Percentiles rank a stretch among this genome's conserved stretches.
phyloP scores from a whole-genome alignment of 2,797 vertebrate species.

The Chaunax sp. region DNA sequence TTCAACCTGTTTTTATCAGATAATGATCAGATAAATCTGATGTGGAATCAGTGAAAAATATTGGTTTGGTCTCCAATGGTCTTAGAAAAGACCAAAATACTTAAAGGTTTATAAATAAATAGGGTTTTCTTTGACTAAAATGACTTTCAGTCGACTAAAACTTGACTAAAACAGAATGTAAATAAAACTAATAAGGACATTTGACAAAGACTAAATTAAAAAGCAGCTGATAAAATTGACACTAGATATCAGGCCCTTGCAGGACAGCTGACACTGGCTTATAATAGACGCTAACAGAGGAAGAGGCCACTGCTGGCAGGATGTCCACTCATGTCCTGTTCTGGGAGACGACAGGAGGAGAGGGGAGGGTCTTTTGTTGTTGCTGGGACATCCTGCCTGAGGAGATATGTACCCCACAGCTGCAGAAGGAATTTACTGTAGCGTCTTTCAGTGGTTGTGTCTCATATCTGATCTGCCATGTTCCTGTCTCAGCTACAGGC shows the following conservation, averaged over 20 bases:
- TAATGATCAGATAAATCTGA: no score
- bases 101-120: no score
- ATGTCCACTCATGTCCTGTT: conserved; percentile 79
- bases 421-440: conserved; percentile 53
- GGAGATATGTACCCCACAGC: conserved; percentile 57
- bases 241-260: background rate
- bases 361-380: conserved; percentile 71
- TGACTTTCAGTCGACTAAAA: no score
- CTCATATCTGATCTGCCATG: conserved; percentile 24
- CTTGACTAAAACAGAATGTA: no score
- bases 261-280: conserved; percentile 66
- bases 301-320: conserved; percentile 74
- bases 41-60: no score
- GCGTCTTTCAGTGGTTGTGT: conserved; percentile 11
- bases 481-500: background rate
- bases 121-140: no score
- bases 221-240: no score
- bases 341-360: conserved; percentile 56
- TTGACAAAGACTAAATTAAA: no score
- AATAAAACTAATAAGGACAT: no score
- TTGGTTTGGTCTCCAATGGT: no score
- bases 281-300: conserved; percentile 75
- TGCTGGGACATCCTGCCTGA: conserved; percentile 69
- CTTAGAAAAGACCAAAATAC: no score
- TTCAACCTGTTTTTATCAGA: no score